Percentiles rank a stretch among this genome's conserved stretches.
Conservation (phyloP, 1,140 invertebrate genomes). For the Drosophila subobscura region DNA sequence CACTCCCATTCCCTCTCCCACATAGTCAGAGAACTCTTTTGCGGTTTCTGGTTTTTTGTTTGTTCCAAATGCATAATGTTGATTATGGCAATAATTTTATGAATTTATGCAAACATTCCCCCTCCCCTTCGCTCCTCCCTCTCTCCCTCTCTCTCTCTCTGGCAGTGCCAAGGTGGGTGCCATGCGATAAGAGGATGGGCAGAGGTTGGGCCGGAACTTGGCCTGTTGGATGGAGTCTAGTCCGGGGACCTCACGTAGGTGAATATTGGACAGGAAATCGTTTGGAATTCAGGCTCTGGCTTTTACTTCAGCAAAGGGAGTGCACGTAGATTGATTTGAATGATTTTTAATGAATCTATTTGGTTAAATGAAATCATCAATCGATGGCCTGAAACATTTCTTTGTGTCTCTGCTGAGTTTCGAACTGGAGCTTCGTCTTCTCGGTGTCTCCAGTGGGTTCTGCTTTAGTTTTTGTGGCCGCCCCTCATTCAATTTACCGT, state of each 20-base stretch:
- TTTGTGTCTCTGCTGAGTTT: too few relatives aligned
- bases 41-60: constrained; percentile 58
- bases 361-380: too few relatives aligned
- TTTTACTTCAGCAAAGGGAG: too few relatives aligned
- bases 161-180: constrained; percentile 57
- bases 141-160: neutral
- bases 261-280: too few relatives aligned
- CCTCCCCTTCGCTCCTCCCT: neutral
- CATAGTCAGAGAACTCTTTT: constrained; percentile 45
- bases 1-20: neutral
- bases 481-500: constrained; percentile 74
- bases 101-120: constrained; percentile 79
- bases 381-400: too few relatives aligned
- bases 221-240: neutral
- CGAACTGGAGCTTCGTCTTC: too few relatives aligned
- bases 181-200: constrained; percentile 34
- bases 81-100: constrained; percentile 83
- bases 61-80: constrained; percentile 82
- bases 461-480: too few relatives aligned
- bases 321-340: too few relatives aligned
- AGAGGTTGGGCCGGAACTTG: neutral
- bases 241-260: neutral
- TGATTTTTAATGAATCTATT: too few relatives aligned
- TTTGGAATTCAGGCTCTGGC: too few relatives aligned
- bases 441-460: too few relatives aligned